A percentile compares a stretch with the other conserved stretches of the same genome.
Evolutionary conservation across 1,140 invertebrate species (phyloP).

Genomic region (Oedothorax gibbosus): DNA sequence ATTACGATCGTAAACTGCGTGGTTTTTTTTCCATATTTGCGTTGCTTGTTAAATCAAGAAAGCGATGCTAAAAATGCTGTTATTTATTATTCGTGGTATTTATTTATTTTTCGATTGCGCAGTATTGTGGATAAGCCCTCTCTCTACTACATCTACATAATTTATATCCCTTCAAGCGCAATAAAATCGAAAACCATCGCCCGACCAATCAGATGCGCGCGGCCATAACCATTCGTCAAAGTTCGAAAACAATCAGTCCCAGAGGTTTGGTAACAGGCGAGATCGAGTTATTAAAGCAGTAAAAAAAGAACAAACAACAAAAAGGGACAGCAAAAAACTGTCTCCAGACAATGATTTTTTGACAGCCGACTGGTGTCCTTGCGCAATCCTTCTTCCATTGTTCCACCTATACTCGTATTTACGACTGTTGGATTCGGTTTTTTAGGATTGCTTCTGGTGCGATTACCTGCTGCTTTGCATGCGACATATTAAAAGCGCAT

Average conservation of each 20-base stretch:
- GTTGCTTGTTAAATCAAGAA: conserved; percentile 41
- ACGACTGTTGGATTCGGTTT: conserved; percentile 23
- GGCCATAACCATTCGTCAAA: conserved; percentile 59
- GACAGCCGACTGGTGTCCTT: conserved; percentile 50
- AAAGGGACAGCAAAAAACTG: conserved; percentile 2
- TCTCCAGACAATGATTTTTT: conserved; percentile 57
- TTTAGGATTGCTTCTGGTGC: conserved; percentile 42
- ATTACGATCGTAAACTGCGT: conserved; percentile 44
- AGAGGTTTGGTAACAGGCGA: conserved; percentile 24
- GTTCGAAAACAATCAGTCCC: conserved; percentile 58
- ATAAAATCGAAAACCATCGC: conserved; percentile 58
- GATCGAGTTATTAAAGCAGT: conserved; percentile 37
- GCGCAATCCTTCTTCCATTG: conserved; percentile 47
- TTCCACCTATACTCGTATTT: conserved; percentile 54
- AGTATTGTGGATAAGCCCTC: not conserved
- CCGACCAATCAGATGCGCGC: conserved; percentile 49
- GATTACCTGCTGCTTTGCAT: conserved; percentile 58
- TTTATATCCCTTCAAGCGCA: conserved; percentile 48
- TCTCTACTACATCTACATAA: conserved; percentile 53
- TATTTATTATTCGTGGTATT: conserved; percentile 8
- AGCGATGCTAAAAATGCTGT: conserved; percentile 39
- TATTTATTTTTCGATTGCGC: not conserved
- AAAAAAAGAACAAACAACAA: conserved; percentile 15
- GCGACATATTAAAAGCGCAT: conserved; percentile 56
- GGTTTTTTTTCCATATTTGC: conserved; percentile 24